Percentiles rank a stretch among this genome's conserved stretches.
Conservation (phyloP, 2,888 invertebrate genomes). For the Drosophila aldrichi region DNA sequence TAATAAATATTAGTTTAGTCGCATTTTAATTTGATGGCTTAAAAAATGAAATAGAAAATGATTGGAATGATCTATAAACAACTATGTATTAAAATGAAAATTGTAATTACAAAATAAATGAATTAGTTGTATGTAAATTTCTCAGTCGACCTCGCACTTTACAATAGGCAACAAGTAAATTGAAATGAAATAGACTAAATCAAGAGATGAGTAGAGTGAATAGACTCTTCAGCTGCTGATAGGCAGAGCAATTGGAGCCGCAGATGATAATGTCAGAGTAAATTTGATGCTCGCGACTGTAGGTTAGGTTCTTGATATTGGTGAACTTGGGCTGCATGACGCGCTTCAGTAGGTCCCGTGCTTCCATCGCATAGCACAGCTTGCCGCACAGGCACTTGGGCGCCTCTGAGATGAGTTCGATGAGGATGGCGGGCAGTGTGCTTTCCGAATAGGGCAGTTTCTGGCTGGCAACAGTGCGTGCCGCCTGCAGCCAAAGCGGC, state of each 20-base stretch:
- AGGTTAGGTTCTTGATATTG: slow-evolving; percentile 82
- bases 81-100: background rate
- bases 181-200: background rate
- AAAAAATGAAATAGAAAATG: too few species aligned
- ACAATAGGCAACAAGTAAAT: background rate
- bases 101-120: background rate
- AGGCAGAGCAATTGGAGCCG: slow-evolving; percentile 72
- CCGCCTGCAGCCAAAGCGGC: slow-evolving; percentile 82
- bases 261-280: slow-evolving; percentile 83
- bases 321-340: slow-evolving; percentile 79
- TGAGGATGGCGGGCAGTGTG: slow-evolving; percentile 78
- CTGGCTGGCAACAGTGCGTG: slow-evolving; percentile 66
- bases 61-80: too few species aligned
- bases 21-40: too few species aligned
- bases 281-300: slow-evolving; percentile 83
- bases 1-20: too few species aligned
- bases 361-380: slow-evolving; percentile 75
- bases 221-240: slow-evolving; percentile 34
- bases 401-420: slow-evolving; percentile 81
- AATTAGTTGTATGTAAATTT: background rate
- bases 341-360: slow-evolving; percentile 72
- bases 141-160: background rate
- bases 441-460: slow-evolving; percentile 71
- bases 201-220: slow-evolving; percentile 24
- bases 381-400: slow-evolving; percentile 83